Conservation (phyloP, 2,888 invertebrate genomes). For the Habroteleia sp. region DNA sequence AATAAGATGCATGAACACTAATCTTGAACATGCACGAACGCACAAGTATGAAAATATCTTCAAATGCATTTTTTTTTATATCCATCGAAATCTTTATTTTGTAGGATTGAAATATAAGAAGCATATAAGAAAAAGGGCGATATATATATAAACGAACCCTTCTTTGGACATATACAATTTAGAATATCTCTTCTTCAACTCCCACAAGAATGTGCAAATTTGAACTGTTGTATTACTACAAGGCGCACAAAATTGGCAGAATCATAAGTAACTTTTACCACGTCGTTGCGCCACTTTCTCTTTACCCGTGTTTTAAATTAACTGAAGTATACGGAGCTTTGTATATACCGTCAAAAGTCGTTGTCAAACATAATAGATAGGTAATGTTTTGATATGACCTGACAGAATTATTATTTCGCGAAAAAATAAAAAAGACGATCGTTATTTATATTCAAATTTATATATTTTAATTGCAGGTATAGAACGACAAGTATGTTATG, state of each 20-base stretch:
- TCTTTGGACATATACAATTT: constrained; percentile 15
- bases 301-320: constrained; percentile 43
- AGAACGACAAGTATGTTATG: constrained; percentile 18
- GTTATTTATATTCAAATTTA: constrained; percentile 60
- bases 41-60: too few species aligned
- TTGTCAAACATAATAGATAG: constrained; percentile 56
- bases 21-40: too few species aligned
- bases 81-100: too few species aligned
- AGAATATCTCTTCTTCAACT: constrained; percentile 7
- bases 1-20: too few species aligned
- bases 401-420: constrained; percentile 48
- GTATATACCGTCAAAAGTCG: constrained; percentile 35
- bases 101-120: too few species aligned
- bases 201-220: constrained; percentile 40
- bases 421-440: constrained; percentile 48
- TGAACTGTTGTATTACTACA: constrained; percentile 37
- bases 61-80: too few species aligned
- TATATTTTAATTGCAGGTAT: constrained; percentile 48
- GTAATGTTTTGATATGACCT: constrained; percentile 55
- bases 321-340: constrained; percentile 14
- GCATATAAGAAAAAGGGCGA: not conserved
- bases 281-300: constrained; percentile 49
- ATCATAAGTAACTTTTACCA: constrained; percentile 55
- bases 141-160: constrained; percentile 2
- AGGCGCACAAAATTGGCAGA: constrained; percentile 47